phyloP scores from a whole-genome alignment of 2,888 invertebrate species.

The Tenthredo mesomela region DNA sequence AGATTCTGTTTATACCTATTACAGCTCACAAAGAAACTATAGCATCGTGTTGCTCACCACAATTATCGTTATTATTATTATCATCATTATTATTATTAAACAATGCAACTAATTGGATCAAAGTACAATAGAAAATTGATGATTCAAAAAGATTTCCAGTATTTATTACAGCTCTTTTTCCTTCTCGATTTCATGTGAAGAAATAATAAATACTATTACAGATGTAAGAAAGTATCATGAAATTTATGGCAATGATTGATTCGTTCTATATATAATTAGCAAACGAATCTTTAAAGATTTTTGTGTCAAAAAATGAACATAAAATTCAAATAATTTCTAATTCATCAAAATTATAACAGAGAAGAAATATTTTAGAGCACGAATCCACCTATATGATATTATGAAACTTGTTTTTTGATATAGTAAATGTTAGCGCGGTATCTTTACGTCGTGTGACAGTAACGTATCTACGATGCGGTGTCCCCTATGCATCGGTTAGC shows the following conservation, averaged over 20 bases:
- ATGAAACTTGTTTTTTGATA: not conserved
- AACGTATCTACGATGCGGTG: not conserved
- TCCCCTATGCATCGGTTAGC: not conserved
- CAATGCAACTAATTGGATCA: not conserved
- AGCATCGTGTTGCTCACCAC: not conserved
- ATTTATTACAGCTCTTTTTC: not conserved
- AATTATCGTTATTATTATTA: not conserved
- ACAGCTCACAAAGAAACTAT: no score
- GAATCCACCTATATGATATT: no score
- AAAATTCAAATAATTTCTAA: no score
- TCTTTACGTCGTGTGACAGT: not conserved
- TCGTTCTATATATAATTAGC: not conserved
- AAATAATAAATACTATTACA: no score
- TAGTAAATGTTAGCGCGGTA: not conserved
- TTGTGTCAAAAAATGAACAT: no score
- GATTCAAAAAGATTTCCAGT: not conserved
- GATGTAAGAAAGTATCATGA: not conserved
- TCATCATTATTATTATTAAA: no score
- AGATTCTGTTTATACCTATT: not conserved
- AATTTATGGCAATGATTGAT: not conserved
- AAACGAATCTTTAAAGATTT: not conserved
- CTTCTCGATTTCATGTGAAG: not conserved
- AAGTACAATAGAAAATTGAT: not conserved
- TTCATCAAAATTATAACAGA: no score
- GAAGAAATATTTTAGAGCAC: no score